Evolutionary conservation across 2,888 invertebrate genomes (phyloP).

Genomic region (Ophioninae sp.): DNA sequence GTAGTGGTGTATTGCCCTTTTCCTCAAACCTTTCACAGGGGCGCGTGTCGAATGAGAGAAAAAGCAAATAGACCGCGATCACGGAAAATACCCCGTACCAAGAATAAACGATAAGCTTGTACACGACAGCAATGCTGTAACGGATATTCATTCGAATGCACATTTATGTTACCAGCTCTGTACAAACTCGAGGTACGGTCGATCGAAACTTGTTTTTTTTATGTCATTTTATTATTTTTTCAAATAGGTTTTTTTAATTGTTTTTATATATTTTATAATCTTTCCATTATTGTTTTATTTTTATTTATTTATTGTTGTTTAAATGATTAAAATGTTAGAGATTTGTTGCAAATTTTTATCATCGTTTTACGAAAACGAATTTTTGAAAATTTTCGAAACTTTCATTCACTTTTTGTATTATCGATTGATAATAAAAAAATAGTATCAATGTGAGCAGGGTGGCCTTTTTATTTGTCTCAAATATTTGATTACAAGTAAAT

Average conservation of each 20-base stretch:
- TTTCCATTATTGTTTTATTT: not conserved
- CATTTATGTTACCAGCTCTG: not conserved
- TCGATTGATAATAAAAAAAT: not conserved
- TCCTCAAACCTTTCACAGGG: not conserved
- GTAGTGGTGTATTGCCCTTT: slow-evolving; percentile 9
- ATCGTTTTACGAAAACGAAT: not conserved
- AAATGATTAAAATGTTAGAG: not conserved
- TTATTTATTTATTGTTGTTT: not conserved
- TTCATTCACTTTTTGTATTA: not conserved
- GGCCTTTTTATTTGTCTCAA: not conserved
- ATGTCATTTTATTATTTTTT: no score
- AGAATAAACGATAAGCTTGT: slow-evolving; percentile 32
- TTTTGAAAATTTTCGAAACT: not conserved
- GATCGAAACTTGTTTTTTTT: not conserved
- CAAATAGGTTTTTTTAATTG: no score
- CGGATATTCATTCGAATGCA: slow-evolving; percentile 12
- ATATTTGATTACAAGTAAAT: not conserved
- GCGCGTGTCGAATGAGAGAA: slow-evolving; percentile 2
- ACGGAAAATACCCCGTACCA: slow-evolving; percentile 11
- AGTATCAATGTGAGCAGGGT: not conserved
- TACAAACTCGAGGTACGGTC: not conserved
- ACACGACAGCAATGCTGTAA: slow-evolving; percentile 27
- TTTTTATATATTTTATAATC: no score
- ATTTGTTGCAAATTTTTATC: not conserved
- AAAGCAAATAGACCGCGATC: slow-evolving; percentile 21